Base-by-base conservation (phyloP, 2,797 vertebrate genomes). In the Melanogrammus aeglefinus region DNA sequence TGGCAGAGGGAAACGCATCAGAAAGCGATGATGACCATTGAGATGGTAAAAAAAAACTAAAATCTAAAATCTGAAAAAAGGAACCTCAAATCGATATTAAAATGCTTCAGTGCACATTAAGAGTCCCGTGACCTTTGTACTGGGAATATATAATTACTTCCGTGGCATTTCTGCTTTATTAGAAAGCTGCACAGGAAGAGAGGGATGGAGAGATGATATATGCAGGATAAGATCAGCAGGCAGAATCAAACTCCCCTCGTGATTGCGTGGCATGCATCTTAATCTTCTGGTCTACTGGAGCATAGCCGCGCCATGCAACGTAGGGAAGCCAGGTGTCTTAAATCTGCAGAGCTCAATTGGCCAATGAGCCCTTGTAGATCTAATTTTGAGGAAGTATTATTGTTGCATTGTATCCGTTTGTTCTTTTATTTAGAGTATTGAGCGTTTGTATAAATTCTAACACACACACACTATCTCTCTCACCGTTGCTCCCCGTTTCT, bases 301-400 rank as follows among this genome's bases (percentile, higher is more conserved):
- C 70, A 21, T 31, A 4, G 72, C 18, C 16, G 29, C 16, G 0
- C 31, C 2, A 5, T 31, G 31, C 31, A 21, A 33, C 33, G 35
- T 33, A 38, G 72, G 21, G 35, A 73, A 6, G 72, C 31, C 72
- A 39, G 36, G 72, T 38, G 72, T 73, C 72, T n/a, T 36, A 12
- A 36, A 73, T 39, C 36, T 39, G 72, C 35, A 36, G 35, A 8
- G 72, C 72, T 73, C 35, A 73, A 36, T 73, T 9, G 33, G 33
- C 36, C 72, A 73, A 39, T n/a, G 72, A 73, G 16, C 70, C 70
- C 7, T 33, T 31, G 14, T 33, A 33, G 16, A 33, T 29, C 70
- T 33, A 72, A 72, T 31, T 33, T 35, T 31, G 4, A 16, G 70
- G 31, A 16, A 82, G 80, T 81, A 38, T 47, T 74, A 75, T 78